A percentile compares a stretch with the other conserved stretches of the same genome.
Evolutionary conservation across 2,113 vertebrate genomes (phyloP).

Genomic region (Urocynchramus pylzowi): DNA sequence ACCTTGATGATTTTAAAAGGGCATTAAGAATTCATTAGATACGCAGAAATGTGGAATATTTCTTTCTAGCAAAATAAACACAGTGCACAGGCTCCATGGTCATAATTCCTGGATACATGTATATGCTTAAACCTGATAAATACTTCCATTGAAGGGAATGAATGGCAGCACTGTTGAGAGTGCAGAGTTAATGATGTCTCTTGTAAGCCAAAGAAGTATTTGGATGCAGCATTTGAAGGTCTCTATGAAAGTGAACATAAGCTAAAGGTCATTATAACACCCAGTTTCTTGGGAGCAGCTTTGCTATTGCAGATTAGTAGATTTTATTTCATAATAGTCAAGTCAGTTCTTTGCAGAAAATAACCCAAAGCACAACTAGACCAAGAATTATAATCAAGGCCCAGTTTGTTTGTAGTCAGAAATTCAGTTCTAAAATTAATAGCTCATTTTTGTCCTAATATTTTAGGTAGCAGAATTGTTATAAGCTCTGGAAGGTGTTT

Average conservation of each 20-base stretch:
- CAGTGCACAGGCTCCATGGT: not conserved
- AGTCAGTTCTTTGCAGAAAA: not conserved
- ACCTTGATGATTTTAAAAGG: not conserved
- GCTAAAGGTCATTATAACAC: not conserved
- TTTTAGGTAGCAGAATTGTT: not conserved
- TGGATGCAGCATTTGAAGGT: not conserved
- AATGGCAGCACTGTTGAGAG: not conserved
- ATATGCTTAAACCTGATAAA: not conserved
- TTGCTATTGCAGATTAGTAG: not conserved
- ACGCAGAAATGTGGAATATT: not conserved
- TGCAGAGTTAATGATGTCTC: not conserved
- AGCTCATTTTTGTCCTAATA: not conserved
- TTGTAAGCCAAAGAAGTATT: not conserved
- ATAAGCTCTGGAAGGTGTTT: not conserved
- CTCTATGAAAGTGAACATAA: not conserved
- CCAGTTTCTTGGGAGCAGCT: not conserved
- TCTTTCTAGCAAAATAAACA: not conserved
- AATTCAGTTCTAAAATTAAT: not conserved
- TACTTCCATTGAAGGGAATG: not conserved
- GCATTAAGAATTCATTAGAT: not conserved
- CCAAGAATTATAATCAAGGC: not conserved
- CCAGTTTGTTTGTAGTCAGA: not conserved
- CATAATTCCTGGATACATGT: not conserved
- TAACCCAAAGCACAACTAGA: not conserved
- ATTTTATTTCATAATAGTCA: not conserved